Evolutionary conservation across 1,140 invertebrate genomes (phyloP), one percentile per base, ranked within the genome.

Genomic region (Ericerus pela): DNA sequence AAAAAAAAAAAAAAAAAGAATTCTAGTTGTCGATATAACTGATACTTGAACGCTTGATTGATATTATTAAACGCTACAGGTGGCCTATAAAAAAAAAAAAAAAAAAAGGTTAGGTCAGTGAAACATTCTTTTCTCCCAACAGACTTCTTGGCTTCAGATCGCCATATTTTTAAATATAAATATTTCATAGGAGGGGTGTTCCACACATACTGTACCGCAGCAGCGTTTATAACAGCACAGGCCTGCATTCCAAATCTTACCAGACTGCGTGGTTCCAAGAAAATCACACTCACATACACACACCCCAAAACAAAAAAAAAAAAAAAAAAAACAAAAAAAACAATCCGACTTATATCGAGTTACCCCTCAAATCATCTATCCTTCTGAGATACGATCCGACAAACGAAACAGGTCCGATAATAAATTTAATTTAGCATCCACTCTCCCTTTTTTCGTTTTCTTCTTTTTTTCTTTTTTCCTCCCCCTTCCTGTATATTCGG

Each of bases 41-140:
- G n/a, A n/a, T n/a, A n/a, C 18, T 16, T 14, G 41, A 47, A 47
- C 41, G 26, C 41, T 24, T 47, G 41, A 47, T 47, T 47, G 41
- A 47, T 47, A 47, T 47, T 47, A 47, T 47, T 22, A 47, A 47
- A 47, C 41, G 41, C 41, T 47, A 47, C 41, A 47, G 41, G 41
- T 47, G 41, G 41, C 41, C 41, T 47, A 47, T 47, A 47, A 47
- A n/a, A n/a, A n/a, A n/a, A n/a, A n/a, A n/a, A n/a, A n/a, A n/a
- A n/a, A n/a, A n/a, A n/a, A n/a, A 47, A 47, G 41, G 41, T 47
- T 47, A 47, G 41, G 41, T 47, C 41, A 47, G 41, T 47, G 41
- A 47, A 47, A 47, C 41, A 47, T 47, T 47, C 41, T 47, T 47
- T 47, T n/a, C n/a, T n/a, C n/a, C n/a, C n/a, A 47, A 47, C 41